Conservation (phyloP, 2,888 invertebrate genomes). For the Myopa testacea region DNA sequence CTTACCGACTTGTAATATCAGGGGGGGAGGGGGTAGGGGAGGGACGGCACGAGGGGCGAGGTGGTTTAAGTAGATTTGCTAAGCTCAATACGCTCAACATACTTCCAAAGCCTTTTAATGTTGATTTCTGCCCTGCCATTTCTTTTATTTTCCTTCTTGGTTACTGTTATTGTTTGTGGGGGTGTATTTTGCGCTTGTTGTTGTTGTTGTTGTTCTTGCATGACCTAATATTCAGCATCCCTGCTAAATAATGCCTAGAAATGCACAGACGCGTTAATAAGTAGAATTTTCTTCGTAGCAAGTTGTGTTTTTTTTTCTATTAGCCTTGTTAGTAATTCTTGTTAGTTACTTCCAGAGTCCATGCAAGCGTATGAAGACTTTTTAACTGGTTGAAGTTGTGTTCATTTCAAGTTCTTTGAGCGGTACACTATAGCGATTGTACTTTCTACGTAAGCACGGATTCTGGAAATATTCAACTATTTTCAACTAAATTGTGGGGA, state of each 20-base stretch:
- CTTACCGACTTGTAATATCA: background rate
- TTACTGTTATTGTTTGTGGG: background rate
- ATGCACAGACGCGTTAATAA: constrained; percentile 24
- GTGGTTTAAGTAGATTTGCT: background rate
- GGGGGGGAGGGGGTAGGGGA: background rate
- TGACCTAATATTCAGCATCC: background rate
- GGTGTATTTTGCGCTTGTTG: background rate
- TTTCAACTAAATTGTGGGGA: too few species aligned
- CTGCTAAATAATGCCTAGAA: background rate
- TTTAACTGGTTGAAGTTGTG: too few species aligned
- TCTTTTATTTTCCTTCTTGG: background rate
- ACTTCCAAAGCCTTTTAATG: background rate
- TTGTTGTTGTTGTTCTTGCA: constrained; percentile 2
- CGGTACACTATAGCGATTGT: too few species aligned
- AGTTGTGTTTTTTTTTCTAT: constrained; percentile 7
- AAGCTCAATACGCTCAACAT: background rate
- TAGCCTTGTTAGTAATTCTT: background rate
- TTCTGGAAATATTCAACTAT: too few species aligned
- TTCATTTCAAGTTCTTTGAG: background rate
- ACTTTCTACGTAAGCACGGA: too few species aligned
- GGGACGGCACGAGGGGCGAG: background rate
- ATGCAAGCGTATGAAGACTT: background rate
- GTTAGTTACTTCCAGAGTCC: background rate
- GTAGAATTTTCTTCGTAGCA: constrained; percentile 17
- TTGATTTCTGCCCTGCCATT: background rate